Base-by-base conservation (phyloP, 1,140 invertebrate genomes). In the Megathymus violae region DNA sequence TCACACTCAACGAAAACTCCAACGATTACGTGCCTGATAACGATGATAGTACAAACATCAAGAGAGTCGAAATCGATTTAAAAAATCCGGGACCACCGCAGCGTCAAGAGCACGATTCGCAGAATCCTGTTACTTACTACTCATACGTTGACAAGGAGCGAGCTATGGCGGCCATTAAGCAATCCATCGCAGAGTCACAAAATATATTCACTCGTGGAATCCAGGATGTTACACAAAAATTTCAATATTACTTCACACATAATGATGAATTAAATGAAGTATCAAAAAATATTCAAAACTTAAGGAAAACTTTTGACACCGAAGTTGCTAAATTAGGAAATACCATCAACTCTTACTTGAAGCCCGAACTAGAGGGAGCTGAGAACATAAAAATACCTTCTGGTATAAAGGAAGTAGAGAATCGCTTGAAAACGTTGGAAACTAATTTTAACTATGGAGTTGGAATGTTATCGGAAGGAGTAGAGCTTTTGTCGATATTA, bases 101-200 rank as follows among this genome's bases (percentile, higher is more conserved):
- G 40, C 77, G 82, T 4, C 85, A 88, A 50, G 73, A 87, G 40
- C 88, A 90, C 58, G 88, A 90, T 44, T 85, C 82, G 0, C 88
- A 90, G 51, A 88, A 85, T 50, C 82, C 85, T 14, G 80, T 74
- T 11, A 41, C 69, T 71, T 50, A 36, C 34, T n/a, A 36, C n/a
- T 36, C 34, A 2, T 80, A 73, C 51, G 41, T 63, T 4, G 76
- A 81, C 11, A 71, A 70, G 6, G 73, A 83, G 25, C 67, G 70
- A 43, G 68, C 73, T 0, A 52, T 84, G 0, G 60, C 67, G 0
- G 64, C 60, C 11, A 67, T 88, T 10, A 83, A 78, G 50, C 66
- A 86, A 54, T 74, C 64, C 1, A 69, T 86, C 17, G 64, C 76
- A 0, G 75, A 81, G 0, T 68, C 85, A 0, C 64, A 87, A 46